Evolutionary conservation across 2,888 invertebrate species (phyloP), one percentile per base, ranked within the genome.

Genomic region (Lacanobia wlatinum): DNA sequence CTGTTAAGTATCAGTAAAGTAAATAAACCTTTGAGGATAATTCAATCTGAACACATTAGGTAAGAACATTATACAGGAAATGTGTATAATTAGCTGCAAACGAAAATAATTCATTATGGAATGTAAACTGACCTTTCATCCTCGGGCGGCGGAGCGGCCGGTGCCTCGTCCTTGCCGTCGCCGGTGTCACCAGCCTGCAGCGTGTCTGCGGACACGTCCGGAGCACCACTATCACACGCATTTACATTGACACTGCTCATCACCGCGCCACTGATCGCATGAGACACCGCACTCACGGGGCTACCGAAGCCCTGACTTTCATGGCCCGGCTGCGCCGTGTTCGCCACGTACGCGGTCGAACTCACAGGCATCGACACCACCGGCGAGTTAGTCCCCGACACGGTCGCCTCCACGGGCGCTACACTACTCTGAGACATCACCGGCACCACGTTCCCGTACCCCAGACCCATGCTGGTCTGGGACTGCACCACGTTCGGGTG

Each of bases 371-470:
- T 90, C 43, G 96, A 95, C 76, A 96, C 96, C 53, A 96, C 96
- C 10, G 96, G 96, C 5, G 96, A 96, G 87, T 96, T 96, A 87
- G 96, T 96, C 71, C 96, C 96, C 28, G 96, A 96, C 50, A 96
- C 96, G 1, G 96, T 90, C 9, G 94, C 90, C 81, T 96, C 96
- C 9, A 94, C 93, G 0, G 94, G 94, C 52, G 95, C 94, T 23
- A 96, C 95, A 84, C 92, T 96, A 87, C 93, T 94, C 87, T 96
- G 96, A n/a, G 96, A 96, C 96, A 96, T 96, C 38, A 96, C 95
- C 1, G 96, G 96, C 84, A 96, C 95, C 16, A 96, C 96, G 53
- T 92, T 91, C 7, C 94, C 95, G 61, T 96, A 96, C 2, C 93
- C 92, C 53, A 96, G 87, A 43, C 94, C 95, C 93, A 96, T 96